These are phyloP conservation scores for Agrochola lota DNA, from an alignment of 2,888 invertebrate species.

Conservation along the genomic window DNA sequence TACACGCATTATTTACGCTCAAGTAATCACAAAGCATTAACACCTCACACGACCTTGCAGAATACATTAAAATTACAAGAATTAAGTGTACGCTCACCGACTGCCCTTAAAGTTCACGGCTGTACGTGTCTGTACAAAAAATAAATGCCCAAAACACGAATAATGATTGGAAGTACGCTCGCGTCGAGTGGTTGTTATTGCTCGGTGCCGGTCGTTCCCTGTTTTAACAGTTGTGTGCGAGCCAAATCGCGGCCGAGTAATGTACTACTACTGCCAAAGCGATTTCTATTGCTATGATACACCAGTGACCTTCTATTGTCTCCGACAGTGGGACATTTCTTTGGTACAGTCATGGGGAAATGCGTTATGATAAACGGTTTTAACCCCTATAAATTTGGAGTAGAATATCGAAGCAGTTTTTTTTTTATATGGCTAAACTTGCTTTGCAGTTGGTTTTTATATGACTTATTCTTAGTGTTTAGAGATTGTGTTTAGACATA, in stretches of 20 bases:
- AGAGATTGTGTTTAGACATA: background rate
- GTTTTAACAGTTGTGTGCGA: conserved; percentile 79
- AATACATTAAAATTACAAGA: conserved; percentile 48
- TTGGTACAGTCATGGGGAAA: conserved; percentile 61
- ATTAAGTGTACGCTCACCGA: conserved; percentile 47
- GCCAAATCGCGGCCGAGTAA: conserved; percentile 83
- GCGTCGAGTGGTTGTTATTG: conserved; percentile 68
- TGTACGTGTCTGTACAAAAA: conserved; percentile 56
- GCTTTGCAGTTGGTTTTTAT: background rate
- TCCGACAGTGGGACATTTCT: conserved; percentile 80
- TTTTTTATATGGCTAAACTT: background rate
- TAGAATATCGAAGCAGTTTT: background rate
- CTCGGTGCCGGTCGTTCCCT: conserved; percentile 64
- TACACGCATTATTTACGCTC: conserved; percentile 6
- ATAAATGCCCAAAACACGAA: conserved; percentile 62
- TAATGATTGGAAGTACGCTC: conserved; percentile 63
- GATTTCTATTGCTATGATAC: conserved; percentile 87
- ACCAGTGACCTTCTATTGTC: conserved; percentile 87
- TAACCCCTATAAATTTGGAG: background rate
- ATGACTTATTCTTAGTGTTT: background rate
- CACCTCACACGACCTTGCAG: conserved; percentile 38
- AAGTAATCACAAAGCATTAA: conserved; percentile 32
- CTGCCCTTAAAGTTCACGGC: conserved; percentile 53
- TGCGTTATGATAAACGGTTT: conserved; percentile 28
- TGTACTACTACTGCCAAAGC: conserved; percentile 85